Evolutionary conservation across 2,113 vertebrate genomes (phyloP), one percentile per base, ranked within the genome.

Genomic region (Tragelaphus scriptus): DNA sequence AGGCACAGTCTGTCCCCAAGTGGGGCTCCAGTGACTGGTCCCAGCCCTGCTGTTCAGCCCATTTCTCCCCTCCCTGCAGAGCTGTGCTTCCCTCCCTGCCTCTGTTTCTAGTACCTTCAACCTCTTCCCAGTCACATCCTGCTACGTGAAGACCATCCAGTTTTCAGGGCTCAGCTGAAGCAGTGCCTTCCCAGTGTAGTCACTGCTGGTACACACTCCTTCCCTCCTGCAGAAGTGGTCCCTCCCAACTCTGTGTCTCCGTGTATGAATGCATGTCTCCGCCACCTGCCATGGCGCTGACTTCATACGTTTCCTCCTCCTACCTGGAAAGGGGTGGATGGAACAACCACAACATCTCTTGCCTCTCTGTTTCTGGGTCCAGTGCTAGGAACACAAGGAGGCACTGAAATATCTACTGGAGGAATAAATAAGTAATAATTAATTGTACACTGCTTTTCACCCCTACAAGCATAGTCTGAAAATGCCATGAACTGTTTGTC

Each of bases 231-330:
- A 58, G 32, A 40, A 25, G 8, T 47, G 40, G 28, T 8, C 61
- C 56, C 28, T 65, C 61, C 30, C 30, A 47, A 36, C 44, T 30
- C 36, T 6, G 6, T 11, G 8, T 55, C 55, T 49, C 26, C 19
- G 7, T 13, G 0, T 32, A 21, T n/a, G 47, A 53, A 15, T 16
- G 25, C 40, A 2, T 14, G 11, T 32, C 47, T 36, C 14, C 4
- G 40, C 30, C 77, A 58, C n/a, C 44, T 36, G 36, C 21, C 16
- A 0, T 1, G 3, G 26, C 1, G 12, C 65, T 44, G 58, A 32
- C 26, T 82, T 28, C 21, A 25, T n/a, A 12, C 0, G 0, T 59
- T 79, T 85, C 32, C 17, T 77, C 71, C 11, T 49, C 4, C 49
- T 47, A 11, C 23, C 68, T 44, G 40, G 51, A 63, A 65, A 58